Percentiles rank a stretch among this genome's conserved stretches.
These are phyloP conservation scores for Amazona guildingii DNA, from an alignment of 2,113 vertebrate species.

Conservation along the genomic window DNA sequence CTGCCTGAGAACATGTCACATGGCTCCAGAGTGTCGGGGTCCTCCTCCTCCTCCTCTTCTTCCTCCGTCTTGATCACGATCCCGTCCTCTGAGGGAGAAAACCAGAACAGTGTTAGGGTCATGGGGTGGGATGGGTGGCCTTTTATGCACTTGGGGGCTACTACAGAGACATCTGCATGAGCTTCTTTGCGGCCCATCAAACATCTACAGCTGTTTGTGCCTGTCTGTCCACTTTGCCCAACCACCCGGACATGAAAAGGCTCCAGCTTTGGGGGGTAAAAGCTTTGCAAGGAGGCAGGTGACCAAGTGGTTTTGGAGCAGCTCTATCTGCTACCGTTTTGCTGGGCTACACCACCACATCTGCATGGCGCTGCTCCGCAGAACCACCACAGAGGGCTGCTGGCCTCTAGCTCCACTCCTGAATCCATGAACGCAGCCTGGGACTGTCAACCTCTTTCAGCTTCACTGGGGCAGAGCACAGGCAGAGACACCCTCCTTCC, in stretches of 20 bases:
- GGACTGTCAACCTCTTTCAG: not conserved
- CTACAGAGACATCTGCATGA: not conserved
- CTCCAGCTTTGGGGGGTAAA: not conserved
- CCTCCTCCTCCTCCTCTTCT: slow-evolving; percentile 55
- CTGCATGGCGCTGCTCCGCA: fast-evolving
- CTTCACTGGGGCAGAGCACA: fast-evolving
- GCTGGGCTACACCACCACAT: not conserved
- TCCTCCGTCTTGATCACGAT: slow-evolving; percentile 69
- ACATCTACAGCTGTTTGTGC: not conserved
- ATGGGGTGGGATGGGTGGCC: fast-evolving
- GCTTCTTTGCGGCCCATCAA: not conserved
- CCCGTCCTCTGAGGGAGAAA: slow-evolving; percentile 15
- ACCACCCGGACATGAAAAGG: fast-evolving
- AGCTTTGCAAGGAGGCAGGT: fast-evolving
- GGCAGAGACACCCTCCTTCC: not conserved
- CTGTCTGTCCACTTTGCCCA: not conserved
- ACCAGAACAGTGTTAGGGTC: fast-evolving
- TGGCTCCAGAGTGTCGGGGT: slow-evolving; percentile 63
- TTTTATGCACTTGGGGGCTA: fast-evolving
- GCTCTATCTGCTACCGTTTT: not conserved
- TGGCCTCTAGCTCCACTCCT: not conserved
- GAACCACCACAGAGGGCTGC: fast-evolving
- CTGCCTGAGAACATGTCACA: slow-evolving; percentile 58
- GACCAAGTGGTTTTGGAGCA: not conserved
- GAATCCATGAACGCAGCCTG: not conserved